phyloP scores from a whole-genome alignment of 2,797 vertebrate genomes.

The Sebastes kiyomatsui region DNA sequence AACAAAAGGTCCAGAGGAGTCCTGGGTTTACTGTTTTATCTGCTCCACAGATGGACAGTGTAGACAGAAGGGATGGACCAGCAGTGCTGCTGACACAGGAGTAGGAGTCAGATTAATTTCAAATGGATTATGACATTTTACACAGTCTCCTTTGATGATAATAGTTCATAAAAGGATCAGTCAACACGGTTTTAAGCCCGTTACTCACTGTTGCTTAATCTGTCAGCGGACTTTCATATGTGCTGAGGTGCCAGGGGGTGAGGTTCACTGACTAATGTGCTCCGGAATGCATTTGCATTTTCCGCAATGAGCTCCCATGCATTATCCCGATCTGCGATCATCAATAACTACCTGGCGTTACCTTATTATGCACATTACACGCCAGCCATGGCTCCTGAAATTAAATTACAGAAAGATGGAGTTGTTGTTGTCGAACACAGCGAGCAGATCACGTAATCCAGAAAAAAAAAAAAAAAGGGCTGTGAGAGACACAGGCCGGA shows the following conservation, averaged over 20 bases:
- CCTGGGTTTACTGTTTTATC: constrained; percentile 37
- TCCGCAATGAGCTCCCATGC: constrained; percentile 10
- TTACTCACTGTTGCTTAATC: constrained; percentile 48
- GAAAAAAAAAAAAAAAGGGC: constrained; percentile 3
- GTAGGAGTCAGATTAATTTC: constrained; percentile 55
- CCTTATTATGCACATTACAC: constrained; percentile 49
- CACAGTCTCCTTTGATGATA: constrained; percentile 60
- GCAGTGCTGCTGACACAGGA: constrained; percentile 39
- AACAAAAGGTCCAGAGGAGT: constrained; percentile 18
- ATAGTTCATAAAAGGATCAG: constrained; percentile 63
- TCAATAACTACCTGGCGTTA: constrained; percentile 53
- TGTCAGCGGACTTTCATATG: constrained; percentile 40
- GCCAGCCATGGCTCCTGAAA: constrained; percentile 35
- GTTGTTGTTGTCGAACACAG: constrained; percentile 45
- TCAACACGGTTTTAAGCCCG: constrained; percentile 57
- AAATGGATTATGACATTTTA: constrained; percentile 64
- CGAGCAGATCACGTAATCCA: constrained; percentile 20
- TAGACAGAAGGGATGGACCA: constrained; percentile 20
- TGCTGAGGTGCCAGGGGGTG: not conserved
- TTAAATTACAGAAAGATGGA: constrained; percentile 61
- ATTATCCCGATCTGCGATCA: constrained; percentile 33
- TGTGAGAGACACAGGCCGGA: constrained; percentile 23
- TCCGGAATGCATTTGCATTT: constrained; percentile 42
- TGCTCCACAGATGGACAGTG: constrained; percentile 25
- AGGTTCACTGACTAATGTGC: constrained; percentile 38